Evolutionary conservation across 2,797 vertebrate genomes (phyloP), one percentile per base, ranked within the genome.

Genomic region (Hephaestus fuliginosus): DNA sequence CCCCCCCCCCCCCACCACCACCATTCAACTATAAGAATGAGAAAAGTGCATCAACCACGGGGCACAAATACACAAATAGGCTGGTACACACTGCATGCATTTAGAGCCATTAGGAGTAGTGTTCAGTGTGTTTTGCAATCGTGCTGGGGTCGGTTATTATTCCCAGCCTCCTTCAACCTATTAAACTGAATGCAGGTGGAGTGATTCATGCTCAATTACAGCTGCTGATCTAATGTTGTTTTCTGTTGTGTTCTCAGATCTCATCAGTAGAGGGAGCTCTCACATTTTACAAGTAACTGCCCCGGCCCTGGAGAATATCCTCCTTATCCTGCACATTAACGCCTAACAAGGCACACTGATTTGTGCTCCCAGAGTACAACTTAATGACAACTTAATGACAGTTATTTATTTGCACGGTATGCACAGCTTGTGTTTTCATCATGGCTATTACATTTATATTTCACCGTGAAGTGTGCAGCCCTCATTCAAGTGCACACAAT

Each of bases 241-340:
- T 62, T 65, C 18, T 15, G 0, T 1, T 80, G 83, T 76, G 5
- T 66, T 87, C 44, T 83, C 28, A 66, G 6, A 18, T 80, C 13
- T 52, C 17, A 72, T 22, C 93, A 91, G 83, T 67, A 93, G 93
- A 85, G 86, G 93, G 92, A 80, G 92, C 89, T 85, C 80, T 88
- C 67, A 88, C 78, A 90, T 91, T 84, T 89, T 53, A 43, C 14
- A 89, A 86, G 49, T 14, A 22, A 64, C 62, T 28, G n/a, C 41
- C 36, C 25, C 3, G 10, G 44, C 25, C 58, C 4, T 30, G 57
- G 22, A 65, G 22, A 57, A 44, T 2, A 33, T 64, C 55, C 25
- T 15, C 52, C 3, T 55, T 13, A 18, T 48, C 7, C 15, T 3
- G 14, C 48, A 77, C 25, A 57, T 48, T 43, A 33, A 5, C 36